A percentile compares a stretch with the other conserved stretches of the same genome.
Evolutionary conservation across 2,888 invertebrate species (phyloP).

Genomic region (Acrobasis consociella): DNA sequence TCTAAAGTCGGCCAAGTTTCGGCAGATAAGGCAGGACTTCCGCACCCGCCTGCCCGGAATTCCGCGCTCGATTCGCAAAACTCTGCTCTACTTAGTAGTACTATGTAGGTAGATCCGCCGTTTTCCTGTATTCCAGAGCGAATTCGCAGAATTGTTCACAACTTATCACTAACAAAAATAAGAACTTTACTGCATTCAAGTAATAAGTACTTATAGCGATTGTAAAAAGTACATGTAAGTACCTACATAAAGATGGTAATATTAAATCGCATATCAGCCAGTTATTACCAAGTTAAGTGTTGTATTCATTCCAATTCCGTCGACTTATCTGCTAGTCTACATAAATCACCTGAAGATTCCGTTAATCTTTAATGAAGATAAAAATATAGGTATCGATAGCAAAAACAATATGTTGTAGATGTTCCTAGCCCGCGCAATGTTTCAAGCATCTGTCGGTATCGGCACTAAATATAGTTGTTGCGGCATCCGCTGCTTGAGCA

Average conservation of each 20-base stretch:
- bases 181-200: no score
- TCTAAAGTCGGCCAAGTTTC: slow-evolving; percentile 48
- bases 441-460: slow-evolving; percentile 2
- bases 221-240: no score
- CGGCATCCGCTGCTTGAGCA: neutral
- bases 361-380: slow-evolving; percentile 10
- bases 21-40: slow-evolving; percentile 36
- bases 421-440: slow-evolving; percentile 4
- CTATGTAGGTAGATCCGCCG: neutral
- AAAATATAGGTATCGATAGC: slow-evolving; percentile 9
- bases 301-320: neutral
- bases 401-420: slow-evolving; percentile 11
- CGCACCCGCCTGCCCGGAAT: slow-evolving; percentile 1
- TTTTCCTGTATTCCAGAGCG: neutral
- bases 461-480: slow-evolving; percentile 15
- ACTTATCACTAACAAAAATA: no score
- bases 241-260: no score
- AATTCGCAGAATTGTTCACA: no score
- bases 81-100: no score
- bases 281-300: no score
- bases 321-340: slow-evolving; percentile 11
- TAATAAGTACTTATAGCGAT: no score
- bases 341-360: slow-evolving; percentile 14
- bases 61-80: neutral
- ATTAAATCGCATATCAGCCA: no score